Base-by-base conservation (phyloP, 2,888 invertebrate genomes). In the Drosophila eohydei region DNA sequence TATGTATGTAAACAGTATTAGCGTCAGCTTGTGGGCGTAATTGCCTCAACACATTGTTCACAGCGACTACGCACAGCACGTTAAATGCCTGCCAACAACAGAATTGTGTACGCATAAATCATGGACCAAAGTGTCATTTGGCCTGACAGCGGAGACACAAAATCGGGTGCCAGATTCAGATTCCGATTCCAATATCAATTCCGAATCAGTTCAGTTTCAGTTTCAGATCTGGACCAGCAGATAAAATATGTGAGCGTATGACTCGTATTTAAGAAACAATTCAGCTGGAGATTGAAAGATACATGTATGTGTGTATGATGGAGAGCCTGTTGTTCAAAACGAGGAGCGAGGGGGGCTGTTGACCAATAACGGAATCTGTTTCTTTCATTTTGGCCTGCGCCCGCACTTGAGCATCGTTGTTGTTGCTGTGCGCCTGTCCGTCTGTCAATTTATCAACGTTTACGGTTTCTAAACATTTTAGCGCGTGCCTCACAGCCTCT, bases 41-140 rank as follows among this genome's bases (percentile, higher is more conserved):
- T 84, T 84, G 84, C 84, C 84, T 77, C 88, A 81, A 88, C 83
- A 83, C 81, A 75, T 80, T 79, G 77, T 71, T 72, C 59, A 36
- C 44, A 43, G n/a, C n/a, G 41, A 41, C 62, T 66, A 66, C 78
- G 62, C 70, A 66, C 52, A 72, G 64, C 71, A 66, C 69, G 80
- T 75, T 86, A 78, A 87, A 84, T 84, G 87, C 57, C 80, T 74
- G 87, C 72, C 81, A 77, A 75, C 67, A 67, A 78, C 63, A 73
- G 74, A 71, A 74, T 64, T 63, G 61, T 70, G 60, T 58, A 70
- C 72, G 83, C 86, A 85, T 85, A 85, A 85, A 85, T 85, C 84
- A 85, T 84, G 67, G 66, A 36, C 66, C 62, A 67, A 78, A 81
- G 85, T 88, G 88, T 88, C 88, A 81, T 64, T 60, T 0, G 41